phyloP scores from a whole-genome alignment of 2,888 invertebrate species.

The Scaptodrosophila latifasciaeformis region DNA sequence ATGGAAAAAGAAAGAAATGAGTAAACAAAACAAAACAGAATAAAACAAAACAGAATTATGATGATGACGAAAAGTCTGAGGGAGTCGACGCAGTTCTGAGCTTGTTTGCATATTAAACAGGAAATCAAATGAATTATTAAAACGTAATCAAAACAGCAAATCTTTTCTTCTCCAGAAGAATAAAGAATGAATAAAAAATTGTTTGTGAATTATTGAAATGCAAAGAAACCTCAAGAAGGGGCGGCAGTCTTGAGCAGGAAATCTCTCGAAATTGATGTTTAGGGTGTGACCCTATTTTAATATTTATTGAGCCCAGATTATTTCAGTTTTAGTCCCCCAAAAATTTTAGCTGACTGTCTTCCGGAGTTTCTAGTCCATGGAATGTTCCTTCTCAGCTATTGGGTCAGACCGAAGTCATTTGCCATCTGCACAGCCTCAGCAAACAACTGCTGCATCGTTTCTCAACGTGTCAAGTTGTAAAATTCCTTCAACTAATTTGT shows the following conservation, averaged over 20 bases:
- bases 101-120: slow-evolving; percentile 27
- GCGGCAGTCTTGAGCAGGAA: too few relatives aligned
- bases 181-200: background rate
- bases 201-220: background rate
- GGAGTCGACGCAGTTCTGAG: background rate
- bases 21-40: slow-evolving; percentile 3
- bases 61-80: too few relatives aligned
- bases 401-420: background rate
- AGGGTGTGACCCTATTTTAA: too few relatives aligned
- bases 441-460: slow-evolving; percentile 16
- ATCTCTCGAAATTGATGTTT: too few relatives aligned
- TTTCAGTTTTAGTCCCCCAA: too few relatives aligned
- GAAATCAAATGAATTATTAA: slow-evolving; percentile 22
- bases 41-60: too few relatives aligned
- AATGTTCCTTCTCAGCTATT: too few relatives aligned
- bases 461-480: slow-evolving; percentile 41
- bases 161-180: too few relatives aligned
- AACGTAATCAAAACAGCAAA: slow-evolving; percentile 8
- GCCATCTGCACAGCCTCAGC: background rate
- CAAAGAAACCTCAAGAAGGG: too few relatives aligned
- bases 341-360: too few relatives aligned
- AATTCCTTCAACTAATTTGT: slow-evolving; percentile 63
- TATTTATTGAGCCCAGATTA: too few relatives aligned
- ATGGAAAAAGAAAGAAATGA: background rate
- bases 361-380: too few relatives aligned